These are phyloP conservation scores for Adelognathus sp. DNA, from an alignment of 2,888 invertebrate species.

Conservation along the genomic window DNA sequence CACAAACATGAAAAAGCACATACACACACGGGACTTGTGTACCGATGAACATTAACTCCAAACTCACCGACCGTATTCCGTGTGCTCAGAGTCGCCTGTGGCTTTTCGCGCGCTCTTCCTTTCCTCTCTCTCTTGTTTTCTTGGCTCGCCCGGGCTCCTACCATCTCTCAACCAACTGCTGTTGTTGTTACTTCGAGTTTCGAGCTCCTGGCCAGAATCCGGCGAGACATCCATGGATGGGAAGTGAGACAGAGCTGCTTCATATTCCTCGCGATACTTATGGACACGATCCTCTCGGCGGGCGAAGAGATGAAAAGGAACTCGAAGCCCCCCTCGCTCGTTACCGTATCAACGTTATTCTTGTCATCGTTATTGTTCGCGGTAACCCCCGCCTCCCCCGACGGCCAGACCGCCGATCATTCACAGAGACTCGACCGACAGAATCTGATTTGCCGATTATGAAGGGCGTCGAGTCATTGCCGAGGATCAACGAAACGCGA, in stretches of 20 bases:
- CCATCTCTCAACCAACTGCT: constrained; percentile 26
- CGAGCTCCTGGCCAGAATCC: constrained; percentile 23
- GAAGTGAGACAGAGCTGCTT: constrained; percentile 17
- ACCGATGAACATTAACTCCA: constrained; percentile 26
- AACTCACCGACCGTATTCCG: constrained; percentile 41
- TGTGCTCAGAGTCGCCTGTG: constrained; percentile 49
- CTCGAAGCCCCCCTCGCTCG: constrained; percentile 48
- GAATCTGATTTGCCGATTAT: background rate
- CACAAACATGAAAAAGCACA: constrained; percentile 4
- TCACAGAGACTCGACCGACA: background rate
- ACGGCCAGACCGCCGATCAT: constrained; percentile 30
- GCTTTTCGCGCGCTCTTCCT: constrained; percentile 44
- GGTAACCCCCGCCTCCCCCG: background rate
- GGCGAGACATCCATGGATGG: constrained; percentile 15
- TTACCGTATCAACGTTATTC: constrained; percentile 61
- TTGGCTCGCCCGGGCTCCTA: constrained; percentile 28
- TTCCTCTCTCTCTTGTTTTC: constrained; percentile 25
- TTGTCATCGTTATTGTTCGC: constrained; percentile 48
- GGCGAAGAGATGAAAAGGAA: constrained; percentile 44
- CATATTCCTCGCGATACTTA: constrained; percentile 48
- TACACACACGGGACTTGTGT: background rate
- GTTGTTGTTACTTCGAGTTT: constrained; percentile 17
- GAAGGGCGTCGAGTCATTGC: background rate
- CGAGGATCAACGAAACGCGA: background rate
- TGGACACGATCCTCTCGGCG: constrained; percentile 36